Evolutionary conservation across 1,140 invertebrate genomes (phyloP).

Genomic region (Luehdorfia chinensis): DNA sequence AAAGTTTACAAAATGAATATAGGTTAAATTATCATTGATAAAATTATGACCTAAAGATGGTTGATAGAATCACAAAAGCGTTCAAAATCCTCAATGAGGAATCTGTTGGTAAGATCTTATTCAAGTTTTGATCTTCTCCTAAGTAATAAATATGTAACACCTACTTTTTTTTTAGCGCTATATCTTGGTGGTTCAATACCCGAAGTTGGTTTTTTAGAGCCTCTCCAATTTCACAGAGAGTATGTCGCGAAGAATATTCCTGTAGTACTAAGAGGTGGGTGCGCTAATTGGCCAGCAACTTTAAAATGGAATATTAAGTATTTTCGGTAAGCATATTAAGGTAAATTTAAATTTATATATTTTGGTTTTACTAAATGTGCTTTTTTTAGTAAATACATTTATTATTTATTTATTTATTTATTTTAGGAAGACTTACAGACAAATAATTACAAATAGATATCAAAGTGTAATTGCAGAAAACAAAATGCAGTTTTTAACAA

Average conservation of each 20-base stretch:
- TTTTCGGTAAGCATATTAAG: slow-evolving; percentile 67
- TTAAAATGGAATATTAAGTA: slow-evolving; percentile 81
- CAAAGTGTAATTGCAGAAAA: too few species aligned
- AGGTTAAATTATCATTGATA: too few species aligned
- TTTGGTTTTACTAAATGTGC: too few species aligned
- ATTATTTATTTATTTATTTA: slow-evolving; percentile 12
- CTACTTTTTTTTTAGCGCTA: slow-evolving; percentile 43
- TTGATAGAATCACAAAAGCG: slow-evolving; percentile 31
- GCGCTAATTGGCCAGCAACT: slow-evolving; percentile 79
- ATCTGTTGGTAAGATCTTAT: slow-evolving; percentile 40
- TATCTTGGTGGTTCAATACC: slow-evolving; percentile 50
- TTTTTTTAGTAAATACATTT: slow-evolving; percentile 1
- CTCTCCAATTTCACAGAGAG: slow-evolving; percentile 80
- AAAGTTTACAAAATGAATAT: too few species aligned
- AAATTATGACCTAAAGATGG: slow-evolving; percentile 18
- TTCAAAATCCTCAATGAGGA: slow-evolving; percentile 46
- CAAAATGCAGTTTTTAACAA: too few species aligned
- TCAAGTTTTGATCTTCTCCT: too few species aligned
- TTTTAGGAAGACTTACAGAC: too few species aligned
- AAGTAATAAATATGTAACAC: background rate
- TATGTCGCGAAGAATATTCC: slow-evolving; percentile 84
- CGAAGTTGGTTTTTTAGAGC: slow-evolving; percentile 37
- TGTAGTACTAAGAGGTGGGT: slow-evolving; percentile 79
- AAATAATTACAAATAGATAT: too few species aligned
- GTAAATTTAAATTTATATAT: too few species aligned